Evolutionary conservation across 2,888 invertebrate species (phyloP).

Genomic region (Schizaphis graminum): DNA sequence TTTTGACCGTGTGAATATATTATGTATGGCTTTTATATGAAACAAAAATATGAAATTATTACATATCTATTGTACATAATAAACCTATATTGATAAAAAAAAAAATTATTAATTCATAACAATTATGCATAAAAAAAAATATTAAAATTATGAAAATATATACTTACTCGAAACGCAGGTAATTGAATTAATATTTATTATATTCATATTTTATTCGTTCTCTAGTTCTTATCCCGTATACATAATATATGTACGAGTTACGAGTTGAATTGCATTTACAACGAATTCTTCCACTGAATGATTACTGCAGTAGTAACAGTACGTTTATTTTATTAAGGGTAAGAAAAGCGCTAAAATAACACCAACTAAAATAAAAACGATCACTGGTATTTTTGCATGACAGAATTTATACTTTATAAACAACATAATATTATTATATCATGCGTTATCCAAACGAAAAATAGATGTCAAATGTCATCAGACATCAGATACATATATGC

Average conservation of each 20-base stretch:
- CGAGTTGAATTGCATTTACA: neutral
- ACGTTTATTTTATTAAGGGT: neutral
- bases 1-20: neutral
- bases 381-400: neutral
- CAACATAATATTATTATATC: neutral
- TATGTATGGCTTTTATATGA: neutral
- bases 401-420: neutral
- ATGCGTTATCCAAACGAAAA: neutral
- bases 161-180: neutral
- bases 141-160: neutral
- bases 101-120: neutral
- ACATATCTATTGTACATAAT: neutral
- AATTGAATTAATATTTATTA: neutral
- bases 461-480: slow-evolving; percentile 15
- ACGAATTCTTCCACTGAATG: slow-evolving; percentile 8
- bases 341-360: neutral
- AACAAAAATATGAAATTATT: neutral
- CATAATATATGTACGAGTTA: neutral
- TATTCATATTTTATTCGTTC: neutral
- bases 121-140: neutral
- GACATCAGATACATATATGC: neutral
- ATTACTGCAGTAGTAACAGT: neutral
- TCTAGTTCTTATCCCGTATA: neutral
- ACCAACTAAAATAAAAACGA: neutral
- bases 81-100: neutral